Base-by-base conservation (phyloP, 1,140 invertebrate genomes). In the Drosophila paulistorum region DNA sequence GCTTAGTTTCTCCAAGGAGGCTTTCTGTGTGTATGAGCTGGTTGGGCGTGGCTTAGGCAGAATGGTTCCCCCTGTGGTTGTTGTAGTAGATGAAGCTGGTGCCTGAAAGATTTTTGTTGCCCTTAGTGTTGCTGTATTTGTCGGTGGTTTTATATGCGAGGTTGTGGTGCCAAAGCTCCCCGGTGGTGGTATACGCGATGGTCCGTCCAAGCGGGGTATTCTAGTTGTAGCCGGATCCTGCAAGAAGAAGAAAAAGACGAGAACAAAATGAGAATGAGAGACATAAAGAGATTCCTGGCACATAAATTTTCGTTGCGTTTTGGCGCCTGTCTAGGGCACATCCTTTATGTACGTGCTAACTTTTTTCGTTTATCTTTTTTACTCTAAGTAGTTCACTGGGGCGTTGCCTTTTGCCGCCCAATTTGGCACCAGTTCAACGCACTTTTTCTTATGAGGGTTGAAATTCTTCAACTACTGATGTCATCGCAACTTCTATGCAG, bases 391-490 rank as follows among this genome's bases (percentile, higher is more conserved):
- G 82, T 86, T 84, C 74, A 89, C 48, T 89, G 79, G 80, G 79
- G 79, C 83, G 79, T 58, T 58, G 26, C 26, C 45, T 51, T 51
- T 89, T 77, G 74, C 77, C 77, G 45, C 45, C 7, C 20, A 23
- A 83, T 71, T 89, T 87, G 84, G 84, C 84, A 87, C 41, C 80
- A 89, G 84, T 89, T 87, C 84, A 87, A 89, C 77, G 84, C 74
- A 77, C 82, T 87, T 79, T 79, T 59, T 55, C 30, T 17, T 2
- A 14, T 26, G 69, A 68, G 77, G 78, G 65, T 66, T 17, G 20
- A 10, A 14, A 23, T 54, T 54, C 35, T 30, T 17, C 4, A 26
- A n/a, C 42, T 35, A 79, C 71, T 85, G 82, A 85, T 85, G 81
- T 85, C 82, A 85, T 72, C 63, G 23, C 7, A 11, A 35, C 6